Evolutionary conservation across 2,888 invertebrate genomes (phyloP).

Genomic region (Aradus depressus): DNA sequence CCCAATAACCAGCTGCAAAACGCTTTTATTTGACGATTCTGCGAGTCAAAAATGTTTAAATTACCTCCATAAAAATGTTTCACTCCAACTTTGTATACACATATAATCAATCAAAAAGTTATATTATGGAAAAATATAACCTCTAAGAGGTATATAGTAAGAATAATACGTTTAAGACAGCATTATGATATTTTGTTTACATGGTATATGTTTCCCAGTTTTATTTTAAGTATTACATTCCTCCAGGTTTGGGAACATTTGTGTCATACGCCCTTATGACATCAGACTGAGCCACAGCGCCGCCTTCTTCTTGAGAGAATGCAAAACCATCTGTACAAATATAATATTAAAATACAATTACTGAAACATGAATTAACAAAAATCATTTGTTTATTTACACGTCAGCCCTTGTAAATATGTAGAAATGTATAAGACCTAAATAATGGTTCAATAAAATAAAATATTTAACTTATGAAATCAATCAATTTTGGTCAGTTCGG

Average conservation of each 20-base stretch:
- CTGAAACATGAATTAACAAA: background rate
- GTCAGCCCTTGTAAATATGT: background rate
- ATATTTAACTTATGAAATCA: no score
- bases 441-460: background rate
- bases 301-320: conserved; percentile 98
- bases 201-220: background rate
- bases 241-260: conserved; percentile 61
- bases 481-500: no score
- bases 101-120: no score
- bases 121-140: conserved; percentile 9
- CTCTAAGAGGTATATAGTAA: background rate
- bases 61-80: no score
- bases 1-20: no score
- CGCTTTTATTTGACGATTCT: no score
- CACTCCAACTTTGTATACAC: no score
- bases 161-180: background rate
- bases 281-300: conserved; percentile 85
- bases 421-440: background rate
- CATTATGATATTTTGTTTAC: background rate
- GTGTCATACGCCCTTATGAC: conserved; percentile 95
- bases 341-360: no score
- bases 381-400: background rate
- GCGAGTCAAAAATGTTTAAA: no score
- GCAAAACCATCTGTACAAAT: conserved; percentile 86
- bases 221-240: conserved; percentile 22